A percentile compares a stretch with the other conserved stretches of the same genome.
These are phyloP conservation scores for Characodon lateralis DNA, from an alignment of 2,797 vertebrate genomes.

Conservation along the genomic window DNA sequence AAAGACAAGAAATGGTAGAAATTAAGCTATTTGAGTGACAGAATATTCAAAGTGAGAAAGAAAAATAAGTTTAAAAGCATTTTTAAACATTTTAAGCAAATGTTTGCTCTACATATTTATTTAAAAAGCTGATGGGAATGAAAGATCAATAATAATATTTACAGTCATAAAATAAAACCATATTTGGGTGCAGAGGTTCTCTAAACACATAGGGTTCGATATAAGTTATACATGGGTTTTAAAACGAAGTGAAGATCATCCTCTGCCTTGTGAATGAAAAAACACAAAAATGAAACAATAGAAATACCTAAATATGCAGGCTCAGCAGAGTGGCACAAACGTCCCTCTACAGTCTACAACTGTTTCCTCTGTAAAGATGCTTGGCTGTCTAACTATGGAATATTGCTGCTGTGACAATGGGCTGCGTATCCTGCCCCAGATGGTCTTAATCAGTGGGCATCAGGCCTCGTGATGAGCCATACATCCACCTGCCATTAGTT, in stretches of 20 bases:
- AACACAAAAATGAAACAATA: constrained; percentile 7
- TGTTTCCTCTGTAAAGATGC: constrained; percentile 10
- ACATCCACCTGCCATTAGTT: constrained; percentile 58
- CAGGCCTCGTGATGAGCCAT: background rate
- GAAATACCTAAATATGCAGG: constrained; percentile 21
- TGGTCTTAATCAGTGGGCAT: constrained; percentile 54
- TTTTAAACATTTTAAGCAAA: too few species aligned
- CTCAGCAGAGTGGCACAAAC: constrained; percentile 3
- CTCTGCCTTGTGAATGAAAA: constrained; percentile 7
- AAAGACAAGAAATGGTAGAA: constrained; percentile 14
- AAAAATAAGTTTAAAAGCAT: background rate
- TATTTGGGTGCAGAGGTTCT: constrained; percentile 22
- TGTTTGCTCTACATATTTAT: background rate
- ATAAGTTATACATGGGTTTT: constrained; percentile 5
- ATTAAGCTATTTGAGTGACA: constrained; percentile 23
- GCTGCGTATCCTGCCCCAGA: constrained; percentile 56
- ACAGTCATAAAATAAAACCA: constrained; percentile 28
- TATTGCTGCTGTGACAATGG: constrained; percentile 19
- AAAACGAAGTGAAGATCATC: constrained; percentile 1
- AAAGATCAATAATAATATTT: constrained; percentile 45
- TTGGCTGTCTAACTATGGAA: background rate
- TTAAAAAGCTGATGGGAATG: constrained; percentile 28
- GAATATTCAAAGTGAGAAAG: background rate
- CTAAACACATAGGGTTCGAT: constrained; percentile 22
- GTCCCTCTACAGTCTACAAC: background rate